Conservation (phyloP, 2,797 vertebrate genomes). For the Chanos chanos region DNA sequence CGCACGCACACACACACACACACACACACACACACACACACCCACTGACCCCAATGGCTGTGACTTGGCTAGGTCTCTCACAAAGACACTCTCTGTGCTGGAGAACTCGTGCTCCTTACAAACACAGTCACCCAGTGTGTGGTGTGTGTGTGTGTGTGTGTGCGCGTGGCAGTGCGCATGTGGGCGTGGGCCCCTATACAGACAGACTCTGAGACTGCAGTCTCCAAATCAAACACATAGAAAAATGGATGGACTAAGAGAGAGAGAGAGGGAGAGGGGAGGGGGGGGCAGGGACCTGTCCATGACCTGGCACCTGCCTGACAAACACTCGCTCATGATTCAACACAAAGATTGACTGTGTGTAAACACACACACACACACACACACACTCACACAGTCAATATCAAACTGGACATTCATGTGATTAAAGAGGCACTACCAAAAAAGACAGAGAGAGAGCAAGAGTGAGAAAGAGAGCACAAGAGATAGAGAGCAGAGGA, state of each 20-base stretch:
- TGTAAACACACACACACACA: not conserved
- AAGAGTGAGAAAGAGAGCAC: not conserved
- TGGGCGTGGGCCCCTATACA: no score
- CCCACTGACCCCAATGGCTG: not conserved
- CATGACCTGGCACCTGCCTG: no score
- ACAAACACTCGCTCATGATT: no score
- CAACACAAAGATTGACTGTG: no score
- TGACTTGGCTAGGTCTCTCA: no score
- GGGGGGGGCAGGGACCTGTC: not conserved
- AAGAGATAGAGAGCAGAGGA: not conserved
- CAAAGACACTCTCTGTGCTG: no score
- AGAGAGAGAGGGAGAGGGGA: not conserved
- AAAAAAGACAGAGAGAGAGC: no score
- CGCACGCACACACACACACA: not conserved
- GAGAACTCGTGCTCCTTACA: no score
- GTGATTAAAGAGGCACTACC: slow-evolving; percentile 7
- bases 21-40: not conserved
- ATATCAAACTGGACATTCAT: slow-evolving; percentile 6
- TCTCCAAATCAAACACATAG: not conserved
- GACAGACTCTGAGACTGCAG: not conserved
- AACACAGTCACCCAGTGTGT: no score
- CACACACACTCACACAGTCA: not conserved
- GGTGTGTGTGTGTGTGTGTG: slow-evolving; percentile 19
- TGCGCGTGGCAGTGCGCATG: slow-evolving; percentile 31
- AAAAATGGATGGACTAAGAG: not conserved